Conservation (phyloP, 2,113 vertebrate species). For the Tachycineta bicolor region DNA sequence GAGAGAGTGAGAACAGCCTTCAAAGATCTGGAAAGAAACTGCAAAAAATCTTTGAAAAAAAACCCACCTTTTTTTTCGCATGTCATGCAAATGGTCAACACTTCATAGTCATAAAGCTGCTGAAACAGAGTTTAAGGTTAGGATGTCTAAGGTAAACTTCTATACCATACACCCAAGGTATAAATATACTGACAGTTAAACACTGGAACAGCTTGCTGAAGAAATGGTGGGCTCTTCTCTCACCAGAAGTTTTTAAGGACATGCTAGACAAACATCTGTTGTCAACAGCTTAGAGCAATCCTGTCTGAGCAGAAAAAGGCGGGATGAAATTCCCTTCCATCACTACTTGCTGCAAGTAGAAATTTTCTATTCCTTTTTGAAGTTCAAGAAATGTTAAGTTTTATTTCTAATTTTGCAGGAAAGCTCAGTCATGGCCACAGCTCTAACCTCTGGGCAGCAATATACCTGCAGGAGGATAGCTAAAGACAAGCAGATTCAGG, state of each 20-base stretch:
- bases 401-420: not conserved
- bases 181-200: not conserved
- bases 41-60: not conserved
- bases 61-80: not conserved
- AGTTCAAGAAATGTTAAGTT: not conserved
- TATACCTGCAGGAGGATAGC: not conserved
- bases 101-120: not conserved
- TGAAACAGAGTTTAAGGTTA: not conserved
- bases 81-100: not conserved
- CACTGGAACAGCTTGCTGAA: constrained; percentile 16
- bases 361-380: not conserved
- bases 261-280: constrained; percentile 43
- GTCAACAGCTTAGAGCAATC: constrained; percentile 48
- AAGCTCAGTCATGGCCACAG: not conserved
- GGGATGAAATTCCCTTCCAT: not conserved
- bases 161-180: not conserved
- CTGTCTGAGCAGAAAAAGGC: constrained; percentile 5
- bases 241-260: constrained; percentile 35
- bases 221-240: not conserved
- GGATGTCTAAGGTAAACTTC: not conserved
- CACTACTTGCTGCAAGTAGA: not conserved
- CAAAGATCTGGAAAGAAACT: not conserved
- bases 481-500: not conserved
- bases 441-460: not conserved
- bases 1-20: not conserved